Percentiles rank a stretch among this genome's conserved stretches.
phyloP scores from a whole-genome alignment of 1,140 invertebrate species.

The Drosophila kanapiae region DNA sequence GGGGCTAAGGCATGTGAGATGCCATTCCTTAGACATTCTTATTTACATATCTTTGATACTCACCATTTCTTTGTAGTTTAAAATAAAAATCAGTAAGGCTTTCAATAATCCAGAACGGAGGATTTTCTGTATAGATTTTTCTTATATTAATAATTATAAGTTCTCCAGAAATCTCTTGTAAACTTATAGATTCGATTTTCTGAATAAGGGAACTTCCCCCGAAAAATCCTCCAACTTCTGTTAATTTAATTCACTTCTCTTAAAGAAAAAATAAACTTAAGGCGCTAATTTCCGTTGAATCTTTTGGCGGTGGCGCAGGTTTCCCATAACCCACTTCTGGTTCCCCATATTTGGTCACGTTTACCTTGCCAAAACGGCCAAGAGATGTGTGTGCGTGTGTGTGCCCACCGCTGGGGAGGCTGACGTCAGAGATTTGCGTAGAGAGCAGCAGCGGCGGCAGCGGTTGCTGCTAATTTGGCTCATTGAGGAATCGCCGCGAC shows the following conservation, averaged over 20 bases:
- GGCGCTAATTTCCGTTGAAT: slow-evolving; percentile 27
- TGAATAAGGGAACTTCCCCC: slow-evolving; percentile 1
- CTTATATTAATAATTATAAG: too few relatives aligned
- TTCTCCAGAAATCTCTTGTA: too few relatives aligned
- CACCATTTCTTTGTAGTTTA: not conserved
- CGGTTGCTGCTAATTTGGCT: slow-evolving; percentile 63
- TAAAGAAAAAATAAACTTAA: not conserved
- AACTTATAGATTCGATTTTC: too few relatives aligned
- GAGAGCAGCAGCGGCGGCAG: slow-evolving; percentile 16
- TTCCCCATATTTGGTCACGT: slow-evolving; percentile 77
- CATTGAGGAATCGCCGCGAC: slow-evolving; percentile 61
- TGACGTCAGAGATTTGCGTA: slow-evolving; percentile 70
- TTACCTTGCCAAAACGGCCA: slow-evolving; percentile 48
- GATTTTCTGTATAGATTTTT: not conserved
- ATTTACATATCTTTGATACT: slow-evolving; percentile 10
- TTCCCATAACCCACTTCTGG: slow-evolving; percentile 39
- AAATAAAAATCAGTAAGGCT: not conserved
- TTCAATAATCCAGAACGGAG: too few relatives aligned
- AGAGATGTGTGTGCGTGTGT: slow-evolving; percentile 5
- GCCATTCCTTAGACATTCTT: not conserved
- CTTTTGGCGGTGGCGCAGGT: not conserved
- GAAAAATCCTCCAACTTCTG: not conserved
- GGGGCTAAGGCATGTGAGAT: not conserved
- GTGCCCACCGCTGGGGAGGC: too few relatives aligned
- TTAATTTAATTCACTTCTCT: not conserved